Percentiles rank a stretch among this genome's conserved stretches.
Conservation (phyloP, 2,113 vertebrate species). For the Mola mola region DNA sequence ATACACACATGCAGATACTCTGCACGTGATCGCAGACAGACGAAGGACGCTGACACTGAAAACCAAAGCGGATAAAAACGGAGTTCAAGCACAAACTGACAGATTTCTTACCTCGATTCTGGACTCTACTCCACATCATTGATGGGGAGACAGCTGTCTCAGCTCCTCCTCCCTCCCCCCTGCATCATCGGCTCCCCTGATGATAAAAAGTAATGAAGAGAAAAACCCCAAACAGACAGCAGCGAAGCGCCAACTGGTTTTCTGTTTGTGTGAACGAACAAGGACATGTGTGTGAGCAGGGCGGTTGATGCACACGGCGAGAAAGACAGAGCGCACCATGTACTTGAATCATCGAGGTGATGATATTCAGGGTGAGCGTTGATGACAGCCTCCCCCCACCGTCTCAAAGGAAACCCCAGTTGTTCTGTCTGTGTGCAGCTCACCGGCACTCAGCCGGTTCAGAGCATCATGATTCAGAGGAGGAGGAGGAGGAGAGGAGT, state of each 20-base stretch:
- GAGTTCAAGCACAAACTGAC: conserved; percentile 16
- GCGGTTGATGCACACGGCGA: conserved; percentile 22
- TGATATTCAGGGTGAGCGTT: conserved; percentile 52
- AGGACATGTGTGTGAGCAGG: conserved; percentile 43
- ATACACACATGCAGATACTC: conserved; percentile 7
- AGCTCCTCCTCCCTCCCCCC: conserved; percentile 41
- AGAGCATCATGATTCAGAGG: conserved; percentile 12
- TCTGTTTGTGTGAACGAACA: conserved; percentile 21
- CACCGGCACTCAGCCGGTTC: conserved; percentile 16
- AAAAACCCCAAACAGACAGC: conserved; percentile 40
- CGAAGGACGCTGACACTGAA: not conserved
- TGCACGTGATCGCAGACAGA: not conserved
- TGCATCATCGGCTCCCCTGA: conserved; percentile 50
- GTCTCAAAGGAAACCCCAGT: conserved; percentile 57
- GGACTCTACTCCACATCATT: conserved; percentile 68
- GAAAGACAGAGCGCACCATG: conserved; percentile 39
- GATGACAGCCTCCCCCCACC: conserved; percentile 47
- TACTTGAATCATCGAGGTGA: conserved; percentile 58
- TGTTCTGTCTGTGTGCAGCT: conserved; percentile 16
- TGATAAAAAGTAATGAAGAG: conserved; percentile 17
- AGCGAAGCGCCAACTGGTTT: conserved; percentile 32
- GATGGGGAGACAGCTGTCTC: conserved; percentile 45
- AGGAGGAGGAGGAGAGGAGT: not conserved
- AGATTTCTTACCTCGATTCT: conserved; percentile 64
- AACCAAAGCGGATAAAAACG: not conserved